Percentiles rank a stretch among this genome's conserved stretches.
These are phyloP conservation scores for Elaphurus davidianus DNA, from an alignment of 2,113 vertebrate species.

Conservation along the genomic window DNA sequence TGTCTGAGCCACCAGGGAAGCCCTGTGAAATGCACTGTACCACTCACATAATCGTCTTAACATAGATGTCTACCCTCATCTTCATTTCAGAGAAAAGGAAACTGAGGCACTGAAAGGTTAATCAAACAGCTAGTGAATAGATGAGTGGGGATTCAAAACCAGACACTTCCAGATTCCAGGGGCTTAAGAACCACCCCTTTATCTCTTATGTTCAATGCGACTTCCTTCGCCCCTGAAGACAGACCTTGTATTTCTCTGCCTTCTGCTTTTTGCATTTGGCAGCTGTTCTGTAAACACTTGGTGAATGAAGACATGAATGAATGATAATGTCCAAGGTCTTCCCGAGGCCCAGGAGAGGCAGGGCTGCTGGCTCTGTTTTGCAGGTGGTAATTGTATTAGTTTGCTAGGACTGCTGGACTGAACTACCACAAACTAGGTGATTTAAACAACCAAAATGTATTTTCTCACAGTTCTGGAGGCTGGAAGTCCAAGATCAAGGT, in stretches of 20 bases:
- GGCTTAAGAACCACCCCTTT: background rate
- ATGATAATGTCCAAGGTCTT: background rate
- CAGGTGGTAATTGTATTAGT: background rate
- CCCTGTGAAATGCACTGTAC: background rate
- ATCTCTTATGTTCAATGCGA: background rate
- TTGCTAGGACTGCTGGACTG: background rate
- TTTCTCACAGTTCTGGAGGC: background rate
- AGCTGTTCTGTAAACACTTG: background rate
- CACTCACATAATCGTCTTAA: background rate
- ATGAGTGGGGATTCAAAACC: background rate
- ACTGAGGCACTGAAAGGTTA: background rate
- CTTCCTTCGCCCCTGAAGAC: background rate
- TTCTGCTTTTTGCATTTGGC: background rate
- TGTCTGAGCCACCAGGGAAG: background rate
- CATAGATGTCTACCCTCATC: background rate
- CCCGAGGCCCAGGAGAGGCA: background rate
- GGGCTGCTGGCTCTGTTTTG: accelerated
- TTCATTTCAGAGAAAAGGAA: background rate
- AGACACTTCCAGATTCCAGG: background rate
- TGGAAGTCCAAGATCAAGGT: background rate
- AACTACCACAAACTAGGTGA: no score
- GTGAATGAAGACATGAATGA: background rate
- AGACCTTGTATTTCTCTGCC: background rate
- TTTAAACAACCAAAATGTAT: background rate
- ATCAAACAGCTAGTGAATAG: background rate